phyloP scores from a whole-genome alignment of 2,888 invertebrate genomes.

The Dynastes tityus region DNA sequence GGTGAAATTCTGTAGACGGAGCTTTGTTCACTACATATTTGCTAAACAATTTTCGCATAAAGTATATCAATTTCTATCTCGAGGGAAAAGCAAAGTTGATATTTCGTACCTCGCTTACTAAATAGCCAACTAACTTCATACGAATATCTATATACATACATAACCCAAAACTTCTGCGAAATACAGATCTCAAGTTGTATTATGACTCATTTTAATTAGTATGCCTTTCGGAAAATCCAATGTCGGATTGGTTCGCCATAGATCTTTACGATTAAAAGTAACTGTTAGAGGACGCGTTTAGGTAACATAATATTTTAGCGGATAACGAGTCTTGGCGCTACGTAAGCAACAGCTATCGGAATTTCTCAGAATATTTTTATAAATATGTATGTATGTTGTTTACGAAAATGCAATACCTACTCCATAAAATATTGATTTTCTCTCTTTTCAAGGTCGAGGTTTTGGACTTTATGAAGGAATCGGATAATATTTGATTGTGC shows the following conservation, averaged over 20 bases:
- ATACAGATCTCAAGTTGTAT: constrained; percentile 7
- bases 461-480: too few relatives aligned
- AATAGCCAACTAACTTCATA: not conserved
- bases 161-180: not conserved
- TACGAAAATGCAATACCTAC: not conserved
- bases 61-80: constrained; percentile 15
- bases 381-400: not conserved
- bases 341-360: too few relatives aligned
- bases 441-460: not conserved
- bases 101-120: constrained; percentile 2
- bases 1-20: constrained; percentile 16
- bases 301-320: not conserved
- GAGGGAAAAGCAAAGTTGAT: not conserved
- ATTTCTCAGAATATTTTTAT: not conserved
- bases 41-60: constrained; percentile 5
- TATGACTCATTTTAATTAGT: constrained; percentile 16
- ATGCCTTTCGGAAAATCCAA: constrained; percentile 25
- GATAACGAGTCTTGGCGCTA: too few relatives aligned
- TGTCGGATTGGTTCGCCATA: not conserved
- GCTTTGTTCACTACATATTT: constrained; percentile 1
- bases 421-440: not conserved
- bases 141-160: not conserved
- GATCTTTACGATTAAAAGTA: not conserved
- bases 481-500: too few relatives aligned
- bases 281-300: not conserved